phyloP scores from a whole-genome alignment of 2,797 vertebrate species.

The Darevskia nairensis region DNA sequence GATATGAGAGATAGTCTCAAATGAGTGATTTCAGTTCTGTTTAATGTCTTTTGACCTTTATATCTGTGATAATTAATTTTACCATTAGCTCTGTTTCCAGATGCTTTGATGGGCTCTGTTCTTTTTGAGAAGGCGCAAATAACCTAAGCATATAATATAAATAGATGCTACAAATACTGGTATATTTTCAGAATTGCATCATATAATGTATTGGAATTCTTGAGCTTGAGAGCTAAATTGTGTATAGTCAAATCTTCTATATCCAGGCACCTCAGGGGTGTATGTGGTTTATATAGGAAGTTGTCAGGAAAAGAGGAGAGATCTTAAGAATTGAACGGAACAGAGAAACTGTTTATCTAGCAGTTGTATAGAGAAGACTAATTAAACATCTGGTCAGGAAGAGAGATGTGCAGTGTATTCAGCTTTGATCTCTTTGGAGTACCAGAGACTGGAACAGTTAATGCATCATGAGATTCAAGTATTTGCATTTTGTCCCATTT shows the following conservation, averaged over 20 bases:
- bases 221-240: background rate
- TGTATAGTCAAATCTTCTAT: background rate
- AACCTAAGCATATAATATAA: background rate
- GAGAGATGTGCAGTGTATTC: background rate
- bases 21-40: slow-evolving; percentile 40
- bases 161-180: background rate
- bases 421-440: background rate
- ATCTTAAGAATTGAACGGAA: background rate
- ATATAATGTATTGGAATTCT: background rate
- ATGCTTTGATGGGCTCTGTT: background rate
- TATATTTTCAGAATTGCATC: background rate
- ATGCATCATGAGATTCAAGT: background rate
- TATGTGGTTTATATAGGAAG: background rate
- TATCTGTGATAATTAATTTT: accelerated
- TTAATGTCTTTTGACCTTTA: background rate
- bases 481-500: too few species aligned
- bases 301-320: background rate
- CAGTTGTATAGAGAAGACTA: background rate
- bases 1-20: background rate
- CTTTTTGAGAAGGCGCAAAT: background rate
- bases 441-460: background rate
- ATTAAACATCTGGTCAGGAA: background rate
- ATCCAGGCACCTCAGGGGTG: background rate
- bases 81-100: accelerated
- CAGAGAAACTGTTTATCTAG: background rate